phyloP scores from a whole-genome alignment of 1,140 invertebrate species.

The Pinna nobilis region DNA sequence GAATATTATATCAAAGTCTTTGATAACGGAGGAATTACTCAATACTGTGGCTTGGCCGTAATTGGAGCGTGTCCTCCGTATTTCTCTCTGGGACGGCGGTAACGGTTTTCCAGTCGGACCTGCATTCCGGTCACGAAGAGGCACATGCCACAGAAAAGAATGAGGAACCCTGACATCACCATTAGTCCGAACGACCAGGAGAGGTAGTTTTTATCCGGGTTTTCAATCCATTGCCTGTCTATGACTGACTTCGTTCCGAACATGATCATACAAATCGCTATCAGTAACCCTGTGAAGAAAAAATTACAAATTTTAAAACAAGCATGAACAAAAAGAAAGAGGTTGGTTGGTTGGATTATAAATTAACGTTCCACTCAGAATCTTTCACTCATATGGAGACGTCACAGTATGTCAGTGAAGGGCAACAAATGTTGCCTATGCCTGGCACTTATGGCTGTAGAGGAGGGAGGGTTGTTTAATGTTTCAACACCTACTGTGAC shows the following conservation, averaged over 20 bases:
- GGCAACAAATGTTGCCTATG: no score
- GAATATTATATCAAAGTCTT: no score
- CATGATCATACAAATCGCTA: conserved; percentile 88
- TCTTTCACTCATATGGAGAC: no score
- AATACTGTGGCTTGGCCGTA: conserved; percentile 43
- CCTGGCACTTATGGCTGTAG: no score
- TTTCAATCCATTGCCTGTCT: conserved; percentile 93
- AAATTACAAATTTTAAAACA: not conserved
- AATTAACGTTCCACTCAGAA: no score
- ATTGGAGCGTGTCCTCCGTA: conserved; percentile 21
- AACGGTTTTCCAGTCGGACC: conserved; percentile 39
- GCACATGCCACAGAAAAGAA: conserved; percentile 64
- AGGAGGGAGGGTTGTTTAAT: no score
- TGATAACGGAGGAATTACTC: no score
- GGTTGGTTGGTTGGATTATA: not conserved
- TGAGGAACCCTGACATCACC: conserved; percentile 87
- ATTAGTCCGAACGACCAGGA: conserved; percentile 96
- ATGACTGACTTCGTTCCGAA: conserved; percentile 94
- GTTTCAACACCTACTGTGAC: no score
- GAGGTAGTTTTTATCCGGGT: conserved; percentile 95
- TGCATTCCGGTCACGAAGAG: conserved; percentile 49
- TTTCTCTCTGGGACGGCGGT: conserved; percentile 8
- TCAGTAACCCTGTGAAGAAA: conserved; percentile 81
- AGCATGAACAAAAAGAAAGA: not conserved
- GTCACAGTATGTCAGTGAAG: no score